Base-by-base conservation (phyloP, 2,888 invertebrate species). In the Spicauda simplicius region DNA sequence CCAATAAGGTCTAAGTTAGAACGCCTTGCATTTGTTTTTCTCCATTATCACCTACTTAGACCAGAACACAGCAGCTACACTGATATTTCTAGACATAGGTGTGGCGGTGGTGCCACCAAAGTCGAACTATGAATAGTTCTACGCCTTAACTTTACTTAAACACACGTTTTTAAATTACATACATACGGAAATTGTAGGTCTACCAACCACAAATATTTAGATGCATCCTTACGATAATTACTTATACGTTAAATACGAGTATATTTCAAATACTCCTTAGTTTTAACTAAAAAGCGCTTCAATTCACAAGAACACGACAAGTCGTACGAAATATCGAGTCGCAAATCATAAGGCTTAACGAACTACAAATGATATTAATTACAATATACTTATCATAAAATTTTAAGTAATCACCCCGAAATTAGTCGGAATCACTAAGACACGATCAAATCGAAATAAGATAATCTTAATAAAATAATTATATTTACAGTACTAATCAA, bases 391-490 rank as follows among this genome's bases (percentile, higher is more conserved):
- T 48, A 48, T 16, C 1, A 45, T 45, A 45, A 12, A 16, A 16
- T 48, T 7, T 16, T 16, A 48, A 48, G 41, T 14, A 48, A 16
- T 14, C 1, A n/a, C 16, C 8, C 48, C 48, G 48, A 48, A 48
- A 48, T 16, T 48, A 48, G 16, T 48, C 48, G 48, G 48, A 48
- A 48, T 6, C 16, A 16, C 16, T 48, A 48, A 7, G 48, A 30
- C 48, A 50, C 59, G 59, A 59, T 59, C 50, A 50, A 52, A 60
- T 60, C 59, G 52, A 52, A 60, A 60, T 33, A 33, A 33, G 8
- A 33, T 33, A 33, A 33, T 33, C 33, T 52, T 19, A n/a, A 50
- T 71, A 71, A 68, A 69, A 58, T 68, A 56, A 60, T 25, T n/a
- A 19, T 62, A 63, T 63, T 45, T 55, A 63, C 63, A 63, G 0